A percentile compares a stretch with the other conserved stretches of the same genome.
phyloP scores from a whole-genome alignment of 1,140 invertebrate species.

The Helicoverpa armigera region DNA sequence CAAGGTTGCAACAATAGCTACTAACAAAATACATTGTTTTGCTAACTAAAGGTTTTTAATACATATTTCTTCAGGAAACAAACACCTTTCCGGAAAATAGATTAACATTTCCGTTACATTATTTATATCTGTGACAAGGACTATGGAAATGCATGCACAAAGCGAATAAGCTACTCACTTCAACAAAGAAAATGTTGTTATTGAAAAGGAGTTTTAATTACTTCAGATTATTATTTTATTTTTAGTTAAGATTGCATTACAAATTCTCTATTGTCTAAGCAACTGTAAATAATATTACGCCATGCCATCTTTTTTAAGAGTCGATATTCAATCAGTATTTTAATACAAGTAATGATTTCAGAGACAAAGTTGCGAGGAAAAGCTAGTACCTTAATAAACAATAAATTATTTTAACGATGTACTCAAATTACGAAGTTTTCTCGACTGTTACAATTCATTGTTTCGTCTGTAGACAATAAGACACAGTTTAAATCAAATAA shows the following conservation, averaged over 20 bases:
- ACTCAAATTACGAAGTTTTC: conserved; percentile 12
- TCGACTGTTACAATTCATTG: not conserved
- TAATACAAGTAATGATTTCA: no score
- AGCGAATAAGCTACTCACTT: no score
- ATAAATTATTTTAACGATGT: conserved; percentile 17
- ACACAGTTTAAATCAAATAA: conserved; percentile 20
- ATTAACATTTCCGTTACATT: conserved; percentile 2
- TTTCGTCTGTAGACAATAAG: not conserved
- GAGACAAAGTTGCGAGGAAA: not conserved
- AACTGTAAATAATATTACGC: no score
- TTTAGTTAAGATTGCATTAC: no score
- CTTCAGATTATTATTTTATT: no score
- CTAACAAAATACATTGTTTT: not conserved
- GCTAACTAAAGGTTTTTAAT: not conserved
- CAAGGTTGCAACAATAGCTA: not conserved
- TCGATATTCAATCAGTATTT: no score
- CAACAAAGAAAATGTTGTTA: no score
- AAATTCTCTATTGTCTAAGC: no score
- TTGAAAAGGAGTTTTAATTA: no score
- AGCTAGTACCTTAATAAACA: not conserved
- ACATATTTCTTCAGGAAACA: not conserved
- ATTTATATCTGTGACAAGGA: not conserved
- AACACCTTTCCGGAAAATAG: not conserved
- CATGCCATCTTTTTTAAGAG: no score
- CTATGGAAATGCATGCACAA: not conserved